Evolutionary conservation across 2,797 vertebrate genomes (phyloP).

Genomic region (Onychomys arenicola): DNA sequence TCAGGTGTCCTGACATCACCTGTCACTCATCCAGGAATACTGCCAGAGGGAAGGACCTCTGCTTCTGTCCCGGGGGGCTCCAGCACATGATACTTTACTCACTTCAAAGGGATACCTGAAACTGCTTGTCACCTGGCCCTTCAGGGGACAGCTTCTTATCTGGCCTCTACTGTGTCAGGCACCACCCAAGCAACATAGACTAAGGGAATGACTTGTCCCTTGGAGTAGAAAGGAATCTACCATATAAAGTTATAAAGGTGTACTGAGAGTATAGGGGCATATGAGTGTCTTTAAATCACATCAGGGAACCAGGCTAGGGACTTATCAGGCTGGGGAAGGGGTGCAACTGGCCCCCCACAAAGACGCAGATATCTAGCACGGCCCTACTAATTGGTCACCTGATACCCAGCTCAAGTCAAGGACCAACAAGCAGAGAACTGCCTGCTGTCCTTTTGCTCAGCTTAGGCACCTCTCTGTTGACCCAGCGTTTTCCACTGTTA

Average conservation of each 20-base stretch:
- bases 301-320: neutral
- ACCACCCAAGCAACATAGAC: too few species aligned
- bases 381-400: too few species aligned
- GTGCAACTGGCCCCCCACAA: neutral
- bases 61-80: neutral
- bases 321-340: neutral
- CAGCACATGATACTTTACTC: neutral
- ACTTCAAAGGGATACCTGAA: neutral
- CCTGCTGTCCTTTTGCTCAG: too few species aligned
- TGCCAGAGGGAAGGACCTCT: neutral
- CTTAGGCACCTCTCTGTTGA: neutral
- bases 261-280: neutral
- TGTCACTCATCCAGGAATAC: neutral
- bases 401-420: neutral
- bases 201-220: neutral
- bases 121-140: neutral
- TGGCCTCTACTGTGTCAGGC: neutral
- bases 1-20: neutral
- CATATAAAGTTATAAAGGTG: neutral
- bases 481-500: neutral
- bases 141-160: neutral
- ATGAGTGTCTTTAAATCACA: neutral
- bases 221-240: neutral
- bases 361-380: neutral
- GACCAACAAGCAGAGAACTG: neutral